phyloP scores from a whole-genome alignment of 2,797 vertebrate species.

The Selene dorsalis region DNA sequence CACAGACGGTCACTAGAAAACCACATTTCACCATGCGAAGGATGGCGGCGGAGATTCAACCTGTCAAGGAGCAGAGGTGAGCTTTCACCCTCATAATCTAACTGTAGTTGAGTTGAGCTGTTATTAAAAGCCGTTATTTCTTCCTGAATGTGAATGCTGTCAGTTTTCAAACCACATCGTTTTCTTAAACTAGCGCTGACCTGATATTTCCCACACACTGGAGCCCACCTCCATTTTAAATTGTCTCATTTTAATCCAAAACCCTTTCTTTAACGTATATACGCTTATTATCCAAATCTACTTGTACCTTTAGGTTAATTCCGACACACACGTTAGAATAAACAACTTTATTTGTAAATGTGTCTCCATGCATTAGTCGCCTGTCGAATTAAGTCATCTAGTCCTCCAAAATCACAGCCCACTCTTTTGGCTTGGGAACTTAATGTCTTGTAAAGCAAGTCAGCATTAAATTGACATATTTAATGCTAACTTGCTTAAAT shows the following conservation, averaged over 20 bases:
- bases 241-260: not conserved
- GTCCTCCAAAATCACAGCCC: no score
- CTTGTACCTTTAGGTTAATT: not conserved
- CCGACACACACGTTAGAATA: not conserved
- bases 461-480: not conserved
- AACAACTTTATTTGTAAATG: not conserved
- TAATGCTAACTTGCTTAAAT: no score
- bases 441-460: not conserved
- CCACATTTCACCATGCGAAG: slow-evolving; percentile 62
- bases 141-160: not conserved
- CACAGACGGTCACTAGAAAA: not conserved
- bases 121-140: not conserved
- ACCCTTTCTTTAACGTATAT: no score
- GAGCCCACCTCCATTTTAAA: not conserved
- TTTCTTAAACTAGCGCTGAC: not conserved
- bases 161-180: not conserved
- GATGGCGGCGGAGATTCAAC: slow-evolving; percentile 75
- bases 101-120: no score
- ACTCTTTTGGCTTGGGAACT: not conserved
- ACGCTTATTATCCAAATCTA: not conserved
- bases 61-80: slow-evolving; percentile 62
- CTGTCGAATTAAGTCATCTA: not conserved
- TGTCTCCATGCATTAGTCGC: not conserved
- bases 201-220: not conserved
- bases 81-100: not conserved